Conservation (phyloP, 1,140 invertebrate genomes). For the Procambarus clarkii region DNA sequence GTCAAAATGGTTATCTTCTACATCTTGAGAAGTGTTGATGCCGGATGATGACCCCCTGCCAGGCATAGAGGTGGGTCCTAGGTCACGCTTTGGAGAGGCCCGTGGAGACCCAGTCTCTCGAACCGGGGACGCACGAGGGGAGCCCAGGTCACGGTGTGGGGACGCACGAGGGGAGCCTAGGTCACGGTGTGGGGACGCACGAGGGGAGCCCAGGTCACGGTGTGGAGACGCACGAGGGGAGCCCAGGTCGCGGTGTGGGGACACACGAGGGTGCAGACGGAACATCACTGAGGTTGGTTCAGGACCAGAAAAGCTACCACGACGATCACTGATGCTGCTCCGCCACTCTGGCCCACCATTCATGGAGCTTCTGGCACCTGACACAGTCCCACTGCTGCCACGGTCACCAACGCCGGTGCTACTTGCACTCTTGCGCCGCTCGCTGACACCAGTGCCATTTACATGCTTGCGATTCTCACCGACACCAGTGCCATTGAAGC, state of each 20-base stretch:
- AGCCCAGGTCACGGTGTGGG: too few species aligned
- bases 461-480: constrained; percentile 76
- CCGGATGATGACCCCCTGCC: not conserved
- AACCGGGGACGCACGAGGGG: constrained; percentile 23
- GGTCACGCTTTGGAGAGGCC: constrained; percentile 20
- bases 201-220: too few species aligned
- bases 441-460: constrained; percentile 63
- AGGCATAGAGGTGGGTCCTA: not conserved
- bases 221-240: constrained; percentile 32
- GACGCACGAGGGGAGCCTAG: too few species aligned
- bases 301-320: not conserved
- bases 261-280: constrained; percentile 30
- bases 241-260: constrained; percentile 42
- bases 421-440: not conserved
- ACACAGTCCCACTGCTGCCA: constrained; percentile 74
- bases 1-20: not conserved
- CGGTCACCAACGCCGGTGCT: constrained; percentile 58
- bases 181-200: too few species aligned
- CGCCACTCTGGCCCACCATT: constrained; percentile 50
- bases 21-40: not conserved
- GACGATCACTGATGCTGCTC: constrained; percentile 59
- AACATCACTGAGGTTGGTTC: constrained; percentile 33
- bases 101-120: constrained; percentile 35
- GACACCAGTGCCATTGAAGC: constrained; percentile 76
- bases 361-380: not conserved